Base-by-base conservation (phyloP, 1,140 invertebrate species). In the Rhynchophorus ferrugineus region DNA sequence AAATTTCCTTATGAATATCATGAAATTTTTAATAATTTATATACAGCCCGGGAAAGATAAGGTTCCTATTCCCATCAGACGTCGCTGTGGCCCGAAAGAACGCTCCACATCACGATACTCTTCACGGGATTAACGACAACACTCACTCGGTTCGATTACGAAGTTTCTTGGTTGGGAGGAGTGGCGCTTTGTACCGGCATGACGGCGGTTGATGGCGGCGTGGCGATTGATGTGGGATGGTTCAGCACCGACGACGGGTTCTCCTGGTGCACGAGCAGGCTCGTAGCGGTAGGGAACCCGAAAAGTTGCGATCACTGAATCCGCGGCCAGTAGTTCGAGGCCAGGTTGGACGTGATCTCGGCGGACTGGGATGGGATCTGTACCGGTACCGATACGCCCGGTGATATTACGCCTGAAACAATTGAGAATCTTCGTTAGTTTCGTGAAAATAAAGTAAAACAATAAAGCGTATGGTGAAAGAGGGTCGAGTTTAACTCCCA, bases 321-420 rank as follows among this genome's bases (percentile, higher is more conserved):
- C 68, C 94, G 76, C 2, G 92, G 89, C 93, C 94, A 97, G 71
- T 96, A 97, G 75, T 92, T 95, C 34, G 88, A 83, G 34, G 88
- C 78, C 65, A 91, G 78, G 75, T 92, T 94, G 39, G 87, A 83
- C 36, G 87, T 78, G 65, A 91, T 78, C 67, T 92, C 90, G 21
- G 85, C 81, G 49, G 81, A 82, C 66, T 95, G 92, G 46, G 91
- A 91, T 7, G 92, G 91, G 64, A 97, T 95, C 78, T 97, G 93
- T 29, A 97, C 89, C 8, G 94, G 94, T 8, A 97, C 94, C 11
- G 92, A 95, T 3, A 98, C 91, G 13, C 94, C 94, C n/a, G 93
- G 91, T 35, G 91, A 95, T 76, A 96, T 95, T 37, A 97, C 87
- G 69, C 93, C 92, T 95, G 77, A 3, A 64, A 68, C 39, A 56